A percentile compares a stretch with the other conserved stretches of the same genome.
Evolutionary conservation across 2,797 vertebrate genomes (phyloP).

Genomic region (Notolepis coatsorum): DNA sequence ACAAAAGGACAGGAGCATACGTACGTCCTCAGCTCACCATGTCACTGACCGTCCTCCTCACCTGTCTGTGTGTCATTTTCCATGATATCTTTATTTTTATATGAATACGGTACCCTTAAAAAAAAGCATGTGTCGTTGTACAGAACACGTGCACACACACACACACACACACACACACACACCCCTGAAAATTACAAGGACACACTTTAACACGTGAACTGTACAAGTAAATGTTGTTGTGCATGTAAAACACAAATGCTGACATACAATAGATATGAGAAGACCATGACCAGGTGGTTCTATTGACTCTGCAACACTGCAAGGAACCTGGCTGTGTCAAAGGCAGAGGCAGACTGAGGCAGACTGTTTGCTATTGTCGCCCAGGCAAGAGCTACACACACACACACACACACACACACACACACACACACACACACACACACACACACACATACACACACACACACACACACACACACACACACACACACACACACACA

Average conservation of each 20-base stretch:
- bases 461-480: conserved; percentile 26
- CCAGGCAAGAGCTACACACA: neutral
- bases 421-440: conserved; percentile 1
- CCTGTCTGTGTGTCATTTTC: conserved; percentile 70
- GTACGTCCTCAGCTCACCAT: conserved; percentile 9
- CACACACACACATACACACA: conserved; percentile 19
- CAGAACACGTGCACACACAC: too few relatives aligned
- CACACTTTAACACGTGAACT: conserved; percentile 32
- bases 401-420: neutral
- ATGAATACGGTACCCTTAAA: conserved; percentile 65
- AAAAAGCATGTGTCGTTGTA: conserved; percentile 55
- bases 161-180: too few relatives aligned
- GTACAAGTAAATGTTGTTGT: conserved; percentile 39
- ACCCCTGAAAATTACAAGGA: conserved; percentile 43
- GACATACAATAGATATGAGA: conserved; percentile 36
- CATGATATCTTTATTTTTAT: conserved; percentile 82
- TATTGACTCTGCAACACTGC: too few relatives aligned
- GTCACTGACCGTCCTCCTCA: conserved; percentile 2
- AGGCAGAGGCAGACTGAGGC: conserved; percentile 24
- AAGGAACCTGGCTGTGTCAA: conserved; percentile 45
- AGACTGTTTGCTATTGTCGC: conserved; percentile 44
- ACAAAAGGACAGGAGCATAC: conserved; percentile 34
- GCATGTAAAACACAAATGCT: conserved; percentile 63
- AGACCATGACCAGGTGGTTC: too few relatives aligned
- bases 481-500: neutral